A percentile compares a stretch with the other conserved stretches of the same genome.
Evolutionary conservation across 1,140 invertebrate species (phyloP).

Genomic region (Anastrepha ludens): DNA sequence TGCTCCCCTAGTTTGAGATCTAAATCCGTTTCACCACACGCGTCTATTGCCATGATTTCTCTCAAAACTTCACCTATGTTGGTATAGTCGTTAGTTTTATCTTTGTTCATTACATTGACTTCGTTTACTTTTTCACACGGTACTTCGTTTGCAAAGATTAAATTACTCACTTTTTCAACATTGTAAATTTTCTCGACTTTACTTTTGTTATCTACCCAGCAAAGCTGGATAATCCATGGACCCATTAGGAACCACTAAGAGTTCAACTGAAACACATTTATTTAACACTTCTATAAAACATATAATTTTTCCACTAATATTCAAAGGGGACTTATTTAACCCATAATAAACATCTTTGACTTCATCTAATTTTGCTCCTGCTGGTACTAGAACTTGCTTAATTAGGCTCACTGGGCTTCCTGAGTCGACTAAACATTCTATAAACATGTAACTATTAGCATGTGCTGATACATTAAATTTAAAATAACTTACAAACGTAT

Average conservation of each 20-base stretch:
- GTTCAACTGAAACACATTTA: neutral
- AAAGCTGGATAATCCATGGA: neutral
- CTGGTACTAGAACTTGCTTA: neutral
- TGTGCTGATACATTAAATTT: neutral
- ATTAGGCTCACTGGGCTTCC: conserved; percentile 52
- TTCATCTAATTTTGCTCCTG: neutral
- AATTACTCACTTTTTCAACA: neutral
- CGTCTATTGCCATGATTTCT: neutral
- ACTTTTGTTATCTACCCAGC: neutral
- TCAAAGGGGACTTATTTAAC: neutral
- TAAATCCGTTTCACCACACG: neutral
- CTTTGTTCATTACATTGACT: neutral
- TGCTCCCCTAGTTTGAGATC: neutral
- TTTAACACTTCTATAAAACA: neutral
- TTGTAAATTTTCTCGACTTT: neutral
- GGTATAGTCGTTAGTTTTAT: neutral
- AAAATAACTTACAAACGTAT: conserved; percentile 55
- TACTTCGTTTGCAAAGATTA: neutral
- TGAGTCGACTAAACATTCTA: conserved; percentile 55
- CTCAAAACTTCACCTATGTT: neutral
- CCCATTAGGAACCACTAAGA: neutral
- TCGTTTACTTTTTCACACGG: neutral
- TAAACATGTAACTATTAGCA: neutral
- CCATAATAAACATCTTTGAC: neutral
- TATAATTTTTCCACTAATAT: neutral